Conservation (phyloP, 2,797 vertebrate genomes). For the Anabacerthia variegaticeps region DNA sequence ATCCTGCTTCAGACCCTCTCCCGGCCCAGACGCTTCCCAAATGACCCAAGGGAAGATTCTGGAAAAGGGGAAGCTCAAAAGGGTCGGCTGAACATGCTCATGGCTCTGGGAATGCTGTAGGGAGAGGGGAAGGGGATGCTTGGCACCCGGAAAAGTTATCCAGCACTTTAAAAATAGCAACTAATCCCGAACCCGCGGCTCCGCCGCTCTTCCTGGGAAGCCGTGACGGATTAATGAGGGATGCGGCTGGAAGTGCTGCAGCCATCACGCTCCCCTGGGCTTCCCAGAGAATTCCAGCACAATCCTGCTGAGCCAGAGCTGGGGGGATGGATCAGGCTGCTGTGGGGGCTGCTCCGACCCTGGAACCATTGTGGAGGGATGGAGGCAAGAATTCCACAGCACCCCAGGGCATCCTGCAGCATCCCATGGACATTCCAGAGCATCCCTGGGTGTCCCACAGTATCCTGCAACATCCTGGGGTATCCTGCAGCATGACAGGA, state of each 20-base stretch:
- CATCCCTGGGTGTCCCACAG: background rate
- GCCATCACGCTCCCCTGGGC: constrained; percentile 31
- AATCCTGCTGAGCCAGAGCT: background rate
- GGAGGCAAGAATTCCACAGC: background rate
- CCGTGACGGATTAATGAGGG: constrained; percentile 68
- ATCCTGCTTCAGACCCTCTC: background rate
- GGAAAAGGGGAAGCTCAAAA: background rate
- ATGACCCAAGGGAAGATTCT: background rate
- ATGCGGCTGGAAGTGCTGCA: constrained; percentile 66
- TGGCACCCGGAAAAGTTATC: background rate
- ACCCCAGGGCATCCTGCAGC: fast-evolving
- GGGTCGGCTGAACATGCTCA: fast-evolving
- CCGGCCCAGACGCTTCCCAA: background rate
- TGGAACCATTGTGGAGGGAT: fast-evolving
- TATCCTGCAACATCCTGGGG: background rate
- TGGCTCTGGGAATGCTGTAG: background rate
- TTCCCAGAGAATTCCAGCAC: constrained; percentile 52
- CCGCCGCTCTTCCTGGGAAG: background rate
- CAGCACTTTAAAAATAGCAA: background rate
- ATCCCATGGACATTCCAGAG: background rate
- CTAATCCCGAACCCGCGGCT: background rate
- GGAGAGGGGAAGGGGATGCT: background rate
- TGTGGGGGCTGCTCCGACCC: background rate
- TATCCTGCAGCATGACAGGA: background rate
- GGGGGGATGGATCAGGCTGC: background rate